Conservation (phyloP, 1,140 invertebrate genomes). For the Cephus cinctus region DNA sequence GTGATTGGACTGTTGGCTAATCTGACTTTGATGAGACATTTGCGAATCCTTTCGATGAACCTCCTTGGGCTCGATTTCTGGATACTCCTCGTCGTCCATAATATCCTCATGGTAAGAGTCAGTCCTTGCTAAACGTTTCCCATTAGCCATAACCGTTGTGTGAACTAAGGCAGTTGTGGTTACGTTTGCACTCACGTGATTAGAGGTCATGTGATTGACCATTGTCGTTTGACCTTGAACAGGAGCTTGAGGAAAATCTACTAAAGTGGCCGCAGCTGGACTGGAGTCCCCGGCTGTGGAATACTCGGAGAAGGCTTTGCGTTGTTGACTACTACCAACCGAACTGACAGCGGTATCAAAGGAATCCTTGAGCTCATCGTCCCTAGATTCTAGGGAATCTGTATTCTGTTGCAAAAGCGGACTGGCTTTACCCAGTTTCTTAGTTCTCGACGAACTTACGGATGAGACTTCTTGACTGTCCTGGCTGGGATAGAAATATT, state of each 20-base stretch:
- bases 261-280: constrained; percentile 27
- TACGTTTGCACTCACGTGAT: constrained; percentile 39
- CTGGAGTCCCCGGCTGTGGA: constrained; percentile 43
- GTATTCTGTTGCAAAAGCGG: constrained; percentile 55
- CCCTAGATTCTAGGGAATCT: constrained; percentile 59
- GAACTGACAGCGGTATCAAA: constrained; percentile 64
- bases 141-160: constrained; percentile 34
- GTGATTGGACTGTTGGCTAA: constrained; percentile 33
- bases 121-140: constrained; percentile 39
- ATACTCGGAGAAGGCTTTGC: constrained; percentile 47
- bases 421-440: constrained; percentile 40
- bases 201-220: constrained; percentile 40
- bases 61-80: constrained; percentile 40
- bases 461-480: constrained; percentile 34
- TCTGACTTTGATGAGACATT: constrained; percentile 40
- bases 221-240: constrained; percentile 24
- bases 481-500: constrained; percentile 42
- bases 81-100: constrained; percentile 40
- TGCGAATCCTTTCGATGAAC: constrained; percentile 47
- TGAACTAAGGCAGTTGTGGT: constrained; percentile 47
- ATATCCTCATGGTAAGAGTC: constrained; percentile 46
- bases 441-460: constrained; percentile 26
- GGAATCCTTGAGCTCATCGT: constrained; percentile 61
- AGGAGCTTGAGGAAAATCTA: constrained; percentile 36
- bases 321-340: constrained; percentile 48